Conservation (phyloP, 92 coral and sea anemone genomes). For the Epizoanthus ramosus region DNA sequence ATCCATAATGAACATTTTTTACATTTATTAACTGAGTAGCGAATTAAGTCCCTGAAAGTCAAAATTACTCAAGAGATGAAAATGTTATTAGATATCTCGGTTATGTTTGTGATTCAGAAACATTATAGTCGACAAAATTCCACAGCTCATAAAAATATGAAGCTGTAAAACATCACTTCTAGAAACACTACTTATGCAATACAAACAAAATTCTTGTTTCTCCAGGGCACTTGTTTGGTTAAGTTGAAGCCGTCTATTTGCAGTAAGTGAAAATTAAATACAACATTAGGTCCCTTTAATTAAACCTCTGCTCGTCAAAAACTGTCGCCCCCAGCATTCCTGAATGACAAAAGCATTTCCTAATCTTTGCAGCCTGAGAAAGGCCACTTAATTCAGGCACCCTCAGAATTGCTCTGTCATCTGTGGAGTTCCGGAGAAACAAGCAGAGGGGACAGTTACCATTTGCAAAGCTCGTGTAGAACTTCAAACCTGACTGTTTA, state of each 20-base stretch:
- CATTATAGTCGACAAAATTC: no score
- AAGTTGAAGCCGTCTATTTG: conserved; percentile 1
- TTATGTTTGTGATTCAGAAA: no score
- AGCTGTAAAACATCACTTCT: no score
- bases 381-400: neutral
- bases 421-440: neutral
- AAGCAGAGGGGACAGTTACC: neutral
- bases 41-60: no score
- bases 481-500: neutral
- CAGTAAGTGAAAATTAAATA: conserved; percentile 15
- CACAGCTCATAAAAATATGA: no score
- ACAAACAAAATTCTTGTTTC: conserved; percentile 18
- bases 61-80: no score
- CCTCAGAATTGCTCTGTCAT: neutral
- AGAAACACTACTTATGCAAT: neutral
- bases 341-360: neutral
- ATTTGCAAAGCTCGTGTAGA: neutral
- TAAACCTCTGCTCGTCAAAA: conserved; percentile 1
- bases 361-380: neutral
- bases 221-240: neutral
- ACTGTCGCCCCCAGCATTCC: conserved; percentile 21
- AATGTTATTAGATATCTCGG: no score
- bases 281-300: conserved; percentile 3
- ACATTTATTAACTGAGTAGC: no score
- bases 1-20: no score